Evolutionary conservation across 2,888 invertebrate genomes (phyloP).

Genomic region (Idaea aversata): DNA sequence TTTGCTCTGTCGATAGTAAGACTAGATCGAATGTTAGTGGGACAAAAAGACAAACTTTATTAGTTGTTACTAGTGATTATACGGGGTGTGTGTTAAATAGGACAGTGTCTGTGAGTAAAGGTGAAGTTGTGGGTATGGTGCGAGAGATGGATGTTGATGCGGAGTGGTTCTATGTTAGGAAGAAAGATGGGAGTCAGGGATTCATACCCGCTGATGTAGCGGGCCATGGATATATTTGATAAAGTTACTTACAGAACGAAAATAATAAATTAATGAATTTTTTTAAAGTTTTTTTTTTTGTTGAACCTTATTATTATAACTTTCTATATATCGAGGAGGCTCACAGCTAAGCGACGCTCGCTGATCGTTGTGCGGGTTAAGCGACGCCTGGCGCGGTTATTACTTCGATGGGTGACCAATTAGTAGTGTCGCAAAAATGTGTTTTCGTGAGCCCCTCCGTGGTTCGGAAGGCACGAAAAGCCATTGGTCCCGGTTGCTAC

Average conservation of each 20-base stretch:
- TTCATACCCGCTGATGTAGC: slow-evolving; percentile 89
- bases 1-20: slow-evolving; percentile 52
- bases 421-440: too few species aligned
- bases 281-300: slow-evolving; percentile 16
- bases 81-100: slow-evolving; percentile 78
- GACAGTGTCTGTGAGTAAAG: slow-evolving; percentile 83
- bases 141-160: slow-evolving; percentile 78
- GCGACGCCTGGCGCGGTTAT: too few species aligned
- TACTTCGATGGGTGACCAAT: too few species aligned
- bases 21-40: background rate
- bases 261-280: slow-evolving; percentile 24
- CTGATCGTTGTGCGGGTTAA: too few species aligned
- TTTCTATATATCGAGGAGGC: too few species aligned
- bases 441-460: too few species aligned
- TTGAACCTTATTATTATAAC: background rate
- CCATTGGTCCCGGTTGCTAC: too few species aligned
- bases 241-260: slow-evolving; percentile 4
- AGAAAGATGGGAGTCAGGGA: slow-evolving; percentile 85
- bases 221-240: slow-evolving; percentile 87
- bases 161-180: slow-evolving; percentile 89
- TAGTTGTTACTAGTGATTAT: slow-evolving; percentile 86
- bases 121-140: slow-evolving; percentile 87
- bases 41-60: slow-evolving; percentile 80
- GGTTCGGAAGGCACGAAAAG: too few species aligned
- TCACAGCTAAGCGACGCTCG: too few species aligned